These are phyloP conservation scores for Platysteira castanea DNA, from an alignment of 2,113 vertebrate genomes.

Conservation along the genomic window DNA sequence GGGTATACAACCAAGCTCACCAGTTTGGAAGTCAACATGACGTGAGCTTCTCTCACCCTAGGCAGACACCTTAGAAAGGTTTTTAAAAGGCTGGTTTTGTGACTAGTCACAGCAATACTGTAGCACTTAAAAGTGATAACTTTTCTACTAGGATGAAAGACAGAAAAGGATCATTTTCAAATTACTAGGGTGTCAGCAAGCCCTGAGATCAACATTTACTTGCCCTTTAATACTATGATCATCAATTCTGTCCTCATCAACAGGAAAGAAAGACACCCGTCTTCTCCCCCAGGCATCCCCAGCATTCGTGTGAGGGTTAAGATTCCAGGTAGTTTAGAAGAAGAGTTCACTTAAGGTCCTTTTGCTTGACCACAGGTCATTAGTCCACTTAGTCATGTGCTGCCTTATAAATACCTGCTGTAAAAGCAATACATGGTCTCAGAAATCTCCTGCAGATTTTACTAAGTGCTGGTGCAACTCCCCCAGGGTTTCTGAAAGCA, in stretches of 20 bases:
- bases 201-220: neutral
- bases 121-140: neutral
- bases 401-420: neutral
- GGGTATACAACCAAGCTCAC: neutral
- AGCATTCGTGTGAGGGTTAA: neutral
- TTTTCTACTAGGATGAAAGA: neutral
- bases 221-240: neutral
- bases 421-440: neutral
- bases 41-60: neutral
- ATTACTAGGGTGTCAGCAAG: neutral
- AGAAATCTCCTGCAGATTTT: conserved; percentile 8
- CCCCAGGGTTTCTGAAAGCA: conserved; percentile 26
- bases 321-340: neutral
- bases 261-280: neutral
- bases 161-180: neutral
- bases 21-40: neutral
- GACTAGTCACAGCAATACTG: neutral
- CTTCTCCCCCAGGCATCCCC: neutral
- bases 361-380: neutral
- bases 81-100: neutral
- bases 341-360: neutral
- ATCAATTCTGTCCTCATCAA: neutral
- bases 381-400: neutral
- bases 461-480: neutral
- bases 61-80: neutral